Evolutionary conservation across 92 coral and sea anemone genomes (phyloP), one percentile per base, ranked within the genome.

Genomic region (Epizoanthus ramosus): DNA sequence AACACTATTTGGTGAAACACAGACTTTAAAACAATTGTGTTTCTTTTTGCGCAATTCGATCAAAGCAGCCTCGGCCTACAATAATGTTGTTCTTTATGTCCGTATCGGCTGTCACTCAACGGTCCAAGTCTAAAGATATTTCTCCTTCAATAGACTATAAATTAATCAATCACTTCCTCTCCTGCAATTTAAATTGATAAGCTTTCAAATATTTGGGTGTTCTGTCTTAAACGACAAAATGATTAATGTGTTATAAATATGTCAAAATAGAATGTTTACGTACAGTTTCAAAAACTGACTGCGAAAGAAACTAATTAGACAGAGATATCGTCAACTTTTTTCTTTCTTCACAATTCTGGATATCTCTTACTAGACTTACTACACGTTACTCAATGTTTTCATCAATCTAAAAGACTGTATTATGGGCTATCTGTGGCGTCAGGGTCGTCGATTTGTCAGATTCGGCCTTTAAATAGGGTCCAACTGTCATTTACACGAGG

Each of bases 221-320:
- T 23, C 10, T 47, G 12, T 8, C 54, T 10, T 47, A 64, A 66
- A 33, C 71, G 71, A 66, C 71, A 66, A 14, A 66, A 14, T 66
- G 71, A 66, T 66, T 66, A 66, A 66, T 66, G n/a, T 66, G 71
- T 66, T 24, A 28, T 66, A 66, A 66, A 66, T 47, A 66, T 25
- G 47, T 25, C 47, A 66, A 66, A 2, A 28, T 4, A 41, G 45
- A 41, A 17, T 14, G 39, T 28, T 28, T 66, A 28, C 25, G 21
- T 13, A 47, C 54, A 28, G 71, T 66, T 41, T 66, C 1, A 31
- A n/a, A 67, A 67, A 67, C 43, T 8, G 31, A 67, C 50, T 43
- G 19, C 71, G 39, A 67, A 21, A 64, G 21, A 14, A 28, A 67
- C 31, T 67, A 67, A 67, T 67, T 19, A 67, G 35, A 41, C 71